phyloP scores from a whole-genome alignment of 2,797 vertebrate genomes.

The Chelon labrosus region DNA sequence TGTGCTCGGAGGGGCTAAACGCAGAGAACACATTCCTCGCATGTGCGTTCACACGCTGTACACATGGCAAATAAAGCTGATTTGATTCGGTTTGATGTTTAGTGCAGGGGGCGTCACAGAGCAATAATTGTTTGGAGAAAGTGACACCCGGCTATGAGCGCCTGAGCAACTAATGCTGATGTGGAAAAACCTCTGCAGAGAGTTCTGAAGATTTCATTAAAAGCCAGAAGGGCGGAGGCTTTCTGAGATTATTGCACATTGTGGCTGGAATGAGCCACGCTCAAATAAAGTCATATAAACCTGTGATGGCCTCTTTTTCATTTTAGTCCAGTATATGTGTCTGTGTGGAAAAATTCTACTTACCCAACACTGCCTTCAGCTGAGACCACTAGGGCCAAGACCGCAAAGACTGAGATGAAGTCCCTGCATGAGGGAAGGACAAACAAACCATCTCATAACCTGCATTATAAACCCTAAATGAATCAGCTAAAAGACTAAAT shows the following conservation, averaged over 20 bases:
- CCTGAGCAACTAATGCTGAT: not conserved
- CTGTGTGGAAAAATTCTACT: slow-evolving; percentile 26
- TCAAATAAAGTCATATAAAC: not conserved
- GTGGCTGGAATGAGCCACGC: no score
- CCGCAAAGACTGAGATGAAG: slow-evolving; percentile 33
- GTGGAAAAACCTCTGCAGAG: not conserved
- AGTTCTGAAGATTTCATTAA: not conserved
- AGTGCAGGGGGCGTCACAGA: no score
- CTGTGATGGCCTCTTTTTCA: not conserved
- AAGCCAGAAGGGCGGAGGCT: not conserved
- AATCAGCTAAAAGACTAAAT: not conserved
- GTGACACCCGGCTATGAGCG: not conserved
- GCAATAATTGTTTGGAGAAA: no score
- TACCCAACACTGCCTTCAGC: slow-evolving; percentile 74
- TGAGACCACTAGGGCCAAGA: slow-evolving; percentile 56
- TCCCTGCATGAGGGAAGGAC: slow-evolving; percentile 50
- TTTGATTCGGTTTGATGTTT: no score
- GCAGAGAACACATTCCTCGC: no score
- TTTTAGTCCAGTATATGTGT: not conserved
- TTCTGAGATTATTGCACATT: not conserved
- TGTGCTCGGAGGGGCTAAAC: no score
- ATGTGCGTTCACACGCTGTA: no score
- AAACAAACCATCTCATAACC: not conserved
- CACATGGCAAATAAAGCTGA: no score
- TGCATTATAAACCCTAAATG: no score